phyloP scores from a whole-genome alignment of 2,113 vertebrate species.

The Crotalus tigris region DNA sequence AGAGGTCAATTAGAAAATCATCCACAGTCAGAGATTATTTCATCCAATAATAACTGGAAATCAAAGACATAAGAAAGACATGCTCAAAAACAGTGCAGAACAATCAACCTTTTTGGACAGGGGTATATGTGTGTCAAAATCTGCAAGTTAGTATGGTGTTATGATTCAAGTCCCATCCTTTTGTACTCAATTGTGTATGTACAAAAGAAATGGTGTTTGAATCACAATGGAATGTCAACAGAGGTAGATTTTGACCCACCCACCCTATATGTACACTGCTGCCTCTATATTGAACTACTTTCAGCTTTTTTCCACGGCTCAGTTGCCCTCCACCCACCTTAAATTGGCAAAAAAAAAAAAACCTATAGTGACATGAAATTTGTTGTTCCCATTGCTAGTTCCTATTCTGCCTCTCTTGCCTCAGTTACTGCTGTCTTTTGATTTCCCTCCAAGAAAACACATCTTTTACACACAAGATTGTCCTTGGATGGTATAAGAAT shows the following conservation, averaged over 20 bases:
- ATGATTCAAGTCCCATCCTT: not conserved
- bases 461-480: not conserved
- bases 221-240: not conserved
- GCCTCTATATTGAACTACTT: not conserved
- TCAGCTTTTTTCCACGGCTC: not conserved
- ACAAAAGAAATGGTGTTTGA: not conserved
- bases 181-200: not conserved
- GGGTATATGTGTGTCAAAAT: not conserved
- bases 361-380: not conserved
- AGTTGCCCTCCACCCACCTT: not conserved
- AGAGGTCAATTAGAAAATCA: not conserved
- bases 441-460: not conserved
- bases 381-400: not conserved
- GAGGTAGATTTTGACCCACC: not conserved
- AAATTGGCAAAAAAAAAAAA: not conserved
- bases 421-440: not conserved
- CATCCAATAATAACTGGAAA: not conserved
- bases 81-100: not conserved
- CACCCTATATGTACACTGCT: not conserved
- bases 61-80: not conserved
- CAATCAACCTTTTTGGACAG: not conserved
- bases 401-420: not conserved
- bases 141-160: not conserved
- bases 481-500: not conserved
- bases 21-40: not conserved